Base-by-base conservation (phyloP, 2,113 vertebrate species). In the Megaceryle maxima region DNA sequence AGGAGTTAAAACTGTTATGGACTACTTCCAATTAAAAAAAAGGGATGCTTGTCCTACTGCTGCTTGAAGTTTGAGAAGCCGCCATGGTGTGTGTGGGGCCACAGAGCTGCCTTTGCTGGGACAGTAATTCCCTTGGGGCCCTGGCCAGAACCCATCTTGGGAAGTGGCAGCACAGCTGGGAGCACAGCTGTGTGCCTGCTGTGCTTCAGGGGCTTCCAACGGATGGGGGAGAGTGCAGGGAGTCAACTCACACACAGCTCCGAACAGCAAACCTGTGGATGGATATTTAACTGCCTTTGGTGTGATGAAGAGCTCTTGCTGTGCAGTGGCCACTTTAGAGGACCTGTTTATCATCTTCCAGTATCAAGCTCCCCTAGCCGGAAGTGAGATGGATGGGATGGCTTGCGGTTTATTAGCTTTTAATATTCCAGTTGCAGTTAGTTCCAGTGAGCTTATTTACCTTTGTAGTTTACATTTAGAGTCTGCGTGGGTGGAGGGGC, bases 201-300 rank as follows among this genome's bases (percentile, higher is more conserved):
- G 51, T 28, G 51, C 24, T 53, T 46, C 3, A 1, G 28, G 6
- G 28, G 16, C 59, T 56, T 8, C 11, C 9, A 12, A 13, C 3
- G 29, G 46, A 9, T 9, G 44, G 25, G 21, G 43, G 17, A 46
- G 21, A 28, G 9, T 0, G 9, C 29, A 31, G 33, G 53, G 56
- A 29, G 29, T 46, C 17, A 5, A 13, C 16, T 55, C 33, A 10
- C 25, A 46, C 22, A 25, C 31, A 6, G 17, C 1, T 5, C 53
- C 13, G 44, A 16, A 4, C 25, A 33, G 48, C 0, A 13, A 10
- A 4, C 3, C 6, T 25, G 33, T 0, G 10, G 26, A 6, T 19
- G 31, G 26, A 6, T 46, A 14, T 7, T 35, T 69, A 16, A 4
- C 14, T 39, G 21, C 37, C 24, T 31, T 10, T 15, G 2, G 6